These are phyloP conservation scores for Drosophila parvula DNA, from an alignment of 1,140 invertebrate genomes.

Conservation along the genomic window DNA sequence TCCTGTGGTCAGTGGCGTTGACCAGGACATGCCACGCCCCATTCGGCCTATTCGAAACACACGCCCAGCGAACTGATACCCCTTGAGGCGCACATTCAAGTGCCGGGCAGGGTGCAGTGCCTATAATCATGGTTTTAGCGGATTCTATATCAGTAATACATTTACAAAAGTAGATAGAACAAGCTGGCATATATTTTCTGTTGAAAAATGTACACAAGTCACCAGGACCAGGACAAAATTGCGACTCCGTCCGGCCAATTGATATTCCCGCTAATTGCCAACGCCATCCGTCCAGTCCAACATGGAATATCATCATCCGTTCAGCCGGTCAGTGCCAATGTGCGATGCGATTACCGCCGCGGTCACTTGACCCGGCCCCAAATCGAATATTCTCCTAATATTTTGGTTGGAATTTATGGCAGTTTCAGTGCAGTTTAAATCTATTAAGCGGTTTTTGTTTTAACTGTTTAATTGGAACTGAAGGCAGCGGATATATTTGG, in stretches of 20 bases:
- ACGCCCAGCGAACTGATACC: slow-evolving; percentile 30
- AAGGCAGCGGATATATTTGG: slow-evolving; percentile 21
- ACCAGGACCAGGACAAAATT: background rate
- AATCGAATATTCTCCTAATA: background rate
- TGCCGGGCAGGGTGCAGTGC: no score
- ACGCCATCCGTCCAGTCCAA: slow-evolving; percentile 4
- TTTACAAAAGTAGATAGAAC: no score
- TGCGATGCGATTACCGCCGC: slow-evolving; percentile 19
- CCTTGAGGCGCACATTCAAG: slow-evolving; percentile 9
- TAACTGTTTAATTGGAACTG: slow-evolving; percentile 21
- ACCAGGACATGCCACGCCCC: slow-evolving; percentile 41
- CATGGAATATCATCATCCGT: slow-evolving; percentile 13
- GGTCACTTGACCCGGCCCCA: slow-evolving; percentile 7
- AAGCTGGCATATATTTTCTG: background rate
- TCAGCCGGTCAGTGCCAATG: slow-evolving; percentile 13
- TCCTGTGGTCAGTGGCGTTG: slow-evolving; percentile 54
- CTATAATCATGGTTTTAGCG: no score
- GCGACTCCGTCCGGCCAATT: slow-evolving; percentile 18
- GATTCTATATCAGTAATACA: no score
- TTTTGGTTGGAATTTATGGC: no score
- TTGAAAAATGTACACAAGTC: background rate
- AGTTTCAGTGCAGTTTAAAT: slow-evolving; percentile 1
- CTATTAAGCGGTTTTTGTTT: background rate
- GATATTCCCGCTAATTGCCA: slow-evolving; percentile 43
- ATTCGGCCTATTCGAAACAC: slow-evolving; percentile 16